A percentile compares a stretch with the other conserved stretches of the same genome.
These are phyloP conservation scores for Drosophila kohkoa DNA, from an alignment of 1,140 invertebrate genomes.

Conservation along the genomic window DNA sequence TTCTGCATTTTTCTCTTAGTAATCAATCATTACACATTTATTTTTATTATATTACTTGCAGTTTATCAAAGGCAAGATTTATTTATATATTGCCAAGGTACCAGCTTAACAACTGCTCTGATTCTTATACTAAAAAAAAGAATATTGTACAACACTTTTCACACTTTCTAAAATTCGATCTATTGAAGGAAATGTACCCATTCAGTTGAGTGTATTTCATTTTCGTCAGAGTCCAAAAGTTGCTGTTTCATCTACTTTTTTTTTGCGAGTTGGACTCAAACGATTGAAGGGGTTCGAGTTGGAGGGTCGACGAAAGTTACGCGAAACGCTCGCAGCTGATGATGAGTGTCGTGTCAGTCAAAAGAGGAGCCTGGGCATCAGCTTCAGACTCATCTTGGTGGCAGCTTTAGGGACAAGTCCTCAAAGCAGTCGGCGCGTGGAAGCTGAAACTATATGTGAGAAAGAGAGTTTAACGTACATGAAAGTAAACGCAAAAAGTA, in stretches of 20 bases:
- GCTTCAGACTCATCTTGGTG: neutral
- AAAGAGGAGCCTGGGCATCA: conserved; percentile 1
- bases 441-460: conserved; percentile 55
- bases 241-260: conserved; percentile 24
- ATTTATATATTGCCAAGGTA: too few species aligned
- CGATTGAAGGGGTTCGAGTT: conserved; percentile 14
- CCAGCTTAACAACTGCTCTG: too few species aligned
- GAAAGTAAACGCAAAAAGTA: conserved; percentile 75
- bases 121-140: too few species aligned
- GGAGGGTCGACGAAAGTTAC: conserved; percentile 56
- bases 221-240: neutral
- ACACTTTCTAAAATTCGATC: neutral
- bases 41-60: too few species aligned
- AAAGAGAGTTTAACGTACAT: conserved; percentile 47
- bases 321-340: conserved; percentile 74
- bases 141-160: too few species aligned
- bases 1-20: too few species aligned
- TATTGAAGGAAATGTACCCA: neutral
- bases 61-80: too few species aligned
- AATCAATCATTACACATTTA: too few species aligned
- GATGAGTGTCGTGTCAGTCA: conserved; percentile 64
- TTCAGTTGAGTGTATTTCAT: conserved; percentile 1
- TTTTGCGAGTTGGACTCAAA: neutral
- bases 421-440: conserved; percentile 42
- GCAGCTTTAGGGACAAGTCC: neutral